Evolutionary conservation across 2,113 vertebrate species (phyloP), one percentile per base, ranked within the genome.

Genomic region (Urocolius indicus): DNA sequence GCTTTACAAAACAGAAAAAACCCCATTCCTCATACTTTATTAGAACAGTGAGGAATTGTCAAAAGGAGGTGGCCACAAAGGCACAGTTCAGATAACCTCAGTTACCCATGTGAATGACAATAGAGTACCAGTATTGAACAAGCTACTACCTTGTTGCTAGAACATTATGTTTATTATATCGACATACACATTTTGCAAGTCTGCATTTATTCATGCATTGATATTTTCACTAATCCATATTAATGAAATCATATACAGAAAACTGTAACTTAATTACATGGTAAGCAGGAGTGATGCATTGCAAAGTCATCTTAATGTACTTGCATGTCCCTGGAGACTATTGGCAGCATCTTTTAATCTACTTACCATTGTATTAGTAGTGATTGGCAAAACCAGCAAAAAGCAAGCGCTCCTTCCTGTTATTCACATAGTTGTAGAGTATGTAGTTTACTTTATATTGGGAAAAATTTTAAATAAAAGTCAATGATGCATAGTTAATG

Each of bases 291-390:
- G 66, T 87, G 87, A 94, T 81, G 16, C 87, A 85, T 96, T 92
- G 78, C 88, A 94, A 96, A 96, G 74, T 93, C 92, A 89, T 94
- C 84, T 92, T 97, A 96, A 97, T 96, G 78, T 93, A 96, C 93
- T 96, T 94, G 63, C 62, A 87, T 2, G 17, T 87, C 90, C 75
- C 79, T 41, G 49, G 69, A 93, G 74, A 94, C 69, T 87, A 83
- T 74, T 95, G 82, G 75, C 90, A 96, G 57, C 68, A 67, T 87
- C 63, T 94, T 78, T 96, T 97, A 90, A 95, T 92, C 68, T 90
- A 85, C 41, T 89, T 43, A 57, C 81, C 63, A 91, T 96, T 95
- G 54, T 94, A 91, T 95, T 97, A 94, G 79, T 72, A 97, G 67
- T 58, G 91, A 93, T 92, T 93, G 90, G 49, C 46, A 87, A 88